Evolutionary conservation across 2,888 invertebrate genomes (phyloP).

Genomic region (Yponomeuta sedellus): DNA sequence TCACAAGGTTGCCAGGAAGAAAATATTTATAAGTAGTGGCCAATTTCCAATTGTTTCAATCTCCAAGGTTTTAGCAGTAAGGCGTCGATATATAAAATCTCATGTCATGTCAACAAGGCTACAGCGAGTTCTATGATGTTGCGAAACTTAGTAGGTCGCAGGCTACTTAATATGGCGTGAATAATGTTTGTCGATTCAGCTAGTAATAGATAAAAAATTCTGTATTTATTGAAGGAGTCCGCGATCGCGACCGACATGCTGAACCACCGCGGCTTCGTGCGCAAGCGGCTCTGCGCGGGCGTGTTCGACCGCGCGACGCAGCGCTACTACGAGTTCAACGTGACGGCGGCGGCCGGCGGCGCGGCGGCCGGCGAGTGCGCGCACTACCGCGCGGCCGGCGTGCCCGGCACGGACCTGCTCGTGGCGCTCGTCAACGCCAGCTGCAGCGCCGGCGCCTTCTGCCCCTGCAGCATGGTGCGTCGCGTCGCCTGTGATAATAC

Average conservation of each 20-base stretch:
- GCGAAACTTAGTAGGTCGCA: too few species aligned
- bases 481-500: slow-evolving; percentile 59
- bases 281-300: slow-evolving; percentile 89
- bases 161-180: too few species aligned
- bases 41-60: too few species aligned
- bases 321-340: slow-evolving; percentile 89
- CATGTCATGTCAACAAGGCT: too few species aligned
- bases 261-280: slow-evolving; percentile 88
- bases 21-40: too few species aligned
- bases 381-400: slow-evolving; percentile 87
- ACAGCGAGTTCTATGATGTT: too few species aligned
- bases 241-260: slow-evolving; percentile 93
- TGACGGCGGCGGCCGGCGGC: slow-evolving; percentile 87
- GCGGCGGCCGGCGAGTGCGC: slow-evolving; percentile 91
- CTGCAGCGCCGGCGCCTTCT: slow-evolving; percentile 89
- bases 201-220: too few species aligned
- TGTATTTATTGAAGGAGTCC: slow-evolving; percentile 74
- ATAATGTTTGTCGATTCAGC: too few species aligned
- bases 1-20: too few species aligned
- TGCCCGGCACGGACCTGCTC: slow-evolving; percentile 92
- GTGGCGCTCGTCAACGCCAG: slow-evolving; percentile 92
- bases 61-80: too few species aligned
- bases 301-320: slow-evolving; percentile 91
- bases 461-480: slow-evolving; percentile 94
- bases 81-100: too few species aligned